Evolutionary conservation across 2,888 invertebrate species (phyloP), one percentile per base, ranked within the genome.

Genomic region (Xestia xanthographa): DNA sequence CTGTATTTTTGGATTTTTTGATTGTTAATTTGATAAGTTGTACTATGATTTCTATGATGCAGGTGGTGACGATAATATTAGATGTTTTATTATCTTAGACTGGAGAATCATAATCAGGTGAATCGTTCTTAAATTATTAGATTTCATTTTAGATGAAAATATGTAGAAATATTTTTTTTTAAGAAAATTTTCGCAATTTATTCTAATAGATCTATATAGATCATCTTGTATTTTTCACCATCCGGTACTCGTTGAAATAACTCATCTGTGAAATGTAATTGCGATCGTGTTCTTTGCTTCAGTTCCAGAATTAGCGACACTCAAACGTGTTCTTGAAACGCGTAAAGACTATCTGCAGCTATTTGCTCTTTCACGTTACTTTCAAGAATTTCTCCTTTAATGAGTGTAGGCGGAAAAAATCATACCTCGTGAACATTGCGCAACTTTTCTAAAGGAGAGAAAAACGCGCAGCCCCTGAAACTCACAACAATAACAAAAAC

Each of bases 401-500:
- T 56, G 17, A 17, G 53, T 56, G 78, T 66, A 45, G 79, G 41
- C 38, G 65, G 45, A 66, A 66, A 69, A 58, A 83, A 11, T 60
- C 17, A 60, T 62, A 41, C 41, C 38, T 77, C 41, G 38, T 22
- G 69, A 68, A 72, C 34, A 66, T 71, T 67, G 60, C 68, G 43
- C 73, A 82, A 82, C 65, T 60, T 67, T 69, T 73, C 26, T 45
- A 71, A 65, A 72, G 70, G 9, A 56, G 41, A 65, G 60, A 82
- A 65, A 67, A 71, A 65, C 53, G 69, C 65, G 56, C 60, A 82
- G 68, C 77, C 72, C 78, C 62, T 71, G 29, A 66, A 82, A 77
- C 45, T 72, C 67, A 22, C 20, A 73, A 86, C 86, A 86, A 83
- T 71, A 83, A 60, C 86, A 77, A 50, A 53, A 66, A 62, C 68